Evolutionary conservation across 2,113 vertebrate genomes (phyloP).

Genomic region (Amazona guildingii): DNA sequence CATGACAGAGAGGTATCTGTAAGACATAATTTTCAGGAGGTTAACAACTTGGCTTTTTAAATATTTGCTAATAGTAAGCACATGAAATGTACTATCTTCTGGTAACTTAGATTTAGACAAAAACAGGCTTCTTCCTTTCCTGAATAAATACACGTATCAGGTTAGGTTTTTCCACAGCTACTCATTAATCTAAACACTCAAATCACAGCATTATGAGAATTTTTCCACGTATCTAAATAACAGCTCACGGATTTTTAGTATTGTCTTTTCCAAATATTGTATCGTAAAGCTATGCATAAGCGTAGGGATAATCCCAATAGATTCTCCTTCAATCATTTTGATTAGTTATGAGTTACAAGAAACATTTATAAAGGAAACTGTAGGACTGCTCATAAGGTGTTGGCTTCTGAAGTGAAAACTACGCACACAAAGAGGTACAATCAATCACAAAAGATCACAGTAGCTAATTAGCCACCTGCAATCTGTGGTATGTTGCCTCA

Average conservation of each 20-base stretch:
- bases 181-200: neutral
- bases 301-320: neutral
- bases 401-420: neutral
- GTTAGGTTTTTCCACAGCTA: neutral
- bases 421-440: neutral
- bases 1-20: neutral
- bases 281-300: neutral
- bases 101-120: neutral
- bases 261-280: neutral
- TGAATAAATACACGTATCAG: neutral
- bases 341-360: neutral
- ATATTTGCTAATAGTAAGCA: neutral
- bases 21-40: neutral
- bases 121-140: neutral
- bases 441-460: neutral
- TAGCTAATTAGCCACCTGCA: neutral
- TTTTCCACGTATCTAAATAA: neutral
- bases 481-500: neutral
- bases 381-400: neutral
- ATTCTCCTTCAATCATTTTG: neutral
- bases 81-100: neutral
- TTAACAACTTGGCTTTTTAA: neutral
- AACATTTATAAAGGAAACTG: neutral
- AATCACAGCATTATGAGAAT: neutral
- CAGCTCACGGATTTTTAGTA: neutral